Evolutionary conservation across 1,140 invertebrate species (phyloP).

Genomic region (Lasioglossum albipes): DNA sequence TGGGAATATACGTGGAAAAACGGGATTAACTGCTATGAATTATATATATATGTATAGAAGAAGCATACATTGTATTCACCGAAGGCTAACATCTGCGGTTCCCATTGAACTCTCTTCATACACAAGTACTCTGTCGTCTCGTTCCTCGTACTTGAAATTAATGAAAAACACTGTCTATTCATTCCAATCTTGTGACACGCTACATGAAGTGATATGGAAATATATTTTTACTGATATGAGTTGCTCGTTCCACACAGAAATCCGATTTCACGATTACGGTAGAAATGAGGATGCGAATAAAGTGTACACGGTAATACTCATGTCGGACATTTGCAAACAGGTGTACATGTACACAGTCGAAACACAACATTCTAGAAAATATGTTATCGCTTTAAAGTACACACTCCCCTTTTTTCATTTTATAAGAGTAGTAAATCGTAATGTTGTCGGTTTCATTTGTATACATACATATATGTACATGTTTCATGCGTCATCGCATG

Average conservation of each 20-base stretch:
- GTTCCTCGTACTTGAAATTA: background rate
- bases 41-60: background rate
- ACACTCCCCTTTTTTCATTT: background rate
- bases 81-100: no score
- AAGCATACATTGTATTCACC: background rate
- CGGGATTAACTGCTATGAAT: background rate
- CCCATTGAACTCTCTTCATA: no score
- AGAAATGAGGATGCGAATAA: background rate
- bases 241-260: background rate
- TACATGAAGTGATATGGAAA: conserved; percentile 6
- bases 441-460: background rate
- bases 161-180: background rate
- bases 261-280: background rate
- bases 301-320: background rate
- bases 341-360: background rate
- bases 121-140: background rate
- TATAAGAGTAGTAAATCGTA: background rate
- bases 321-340: no score
- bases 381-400: background rate
- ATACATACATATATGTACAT: conserved; percentile 16
- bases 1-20: background rate
- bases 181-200: background rate
- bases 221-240: conserved; percentile 1
- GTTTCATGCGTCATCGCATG: background rate
- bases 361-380: background rate